phyloP scores from a whole-genome alignment of 2,113 vertebrate genomes.

The Platycercus adscitus region DNA sequence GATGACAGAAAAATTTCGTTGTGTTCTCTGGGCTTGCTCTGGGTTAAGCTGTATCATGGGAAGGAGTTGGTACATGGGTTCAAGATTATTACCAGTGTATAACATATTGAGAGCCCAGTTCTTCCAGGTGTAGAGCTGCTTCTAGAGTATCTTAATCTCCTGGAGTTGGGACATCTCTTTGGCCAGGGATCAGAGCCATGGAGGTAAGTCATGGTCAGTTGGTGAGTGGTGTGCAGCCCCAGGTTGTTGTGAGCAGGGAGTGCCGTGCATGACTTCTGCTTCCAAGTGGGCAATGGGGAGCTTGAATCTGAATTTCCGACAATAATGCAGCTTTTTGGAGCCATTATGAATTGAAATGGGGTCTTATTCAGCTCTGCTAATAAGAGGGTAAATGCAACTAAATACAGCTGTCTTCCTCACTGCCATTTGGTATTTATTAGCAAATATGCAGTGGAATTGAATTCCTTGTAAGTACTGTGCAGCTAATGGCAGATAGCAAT shows the following conservation, averaged over 20 bases:
- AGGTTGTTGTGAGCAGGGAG: not conserved
- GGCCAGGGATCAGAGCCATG: not conserved
- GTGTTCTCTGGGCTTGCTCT: not conserved
- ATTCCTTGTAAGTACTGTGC: slow-evolving; percentile 55
- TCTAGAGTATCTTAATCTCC: not conserved
- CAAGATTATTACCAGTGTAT: not conserved
- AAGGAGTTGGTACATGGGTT: not conserved
- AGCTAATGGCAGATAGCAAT: slow-evolving; percentile 65
- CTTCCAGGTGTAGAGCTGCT: not conserved
- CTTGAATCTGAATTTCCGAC: slow-evolving; percentile 1
- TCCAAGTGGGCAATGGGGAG: not conserved
- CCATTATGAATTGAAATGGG: slow-evolving; percentile 30
- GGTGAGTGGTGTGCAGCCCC: not conserved
- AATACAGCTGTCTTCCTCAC: slow-evolving; percentile 54
- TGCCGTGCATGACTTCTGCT: slow-evolving; percentile 25
- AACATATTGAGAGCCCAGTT: not conserved
- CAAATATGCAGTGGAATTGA: slow-evolving; percentile 66
- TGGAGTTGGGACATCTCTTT: not conserved
- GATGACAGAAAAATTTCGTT: not conserved
- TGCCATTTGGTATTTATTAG: slow-evolving; percentile 67
- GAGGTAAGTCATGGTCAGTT: not conserved
- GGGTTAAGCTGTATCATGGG: not conserved
- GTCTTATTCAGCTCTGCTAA: slow-evolving; percentile 52
- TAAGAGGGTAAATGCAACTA: slow-evolving; percentile 62
- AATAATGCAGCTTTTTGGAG: slow-evolving; percentile 13